phyloP scores from a whole-genome alignment of 1,140 invertebrate genomes.

The Eulimnadia texana region DNA sequence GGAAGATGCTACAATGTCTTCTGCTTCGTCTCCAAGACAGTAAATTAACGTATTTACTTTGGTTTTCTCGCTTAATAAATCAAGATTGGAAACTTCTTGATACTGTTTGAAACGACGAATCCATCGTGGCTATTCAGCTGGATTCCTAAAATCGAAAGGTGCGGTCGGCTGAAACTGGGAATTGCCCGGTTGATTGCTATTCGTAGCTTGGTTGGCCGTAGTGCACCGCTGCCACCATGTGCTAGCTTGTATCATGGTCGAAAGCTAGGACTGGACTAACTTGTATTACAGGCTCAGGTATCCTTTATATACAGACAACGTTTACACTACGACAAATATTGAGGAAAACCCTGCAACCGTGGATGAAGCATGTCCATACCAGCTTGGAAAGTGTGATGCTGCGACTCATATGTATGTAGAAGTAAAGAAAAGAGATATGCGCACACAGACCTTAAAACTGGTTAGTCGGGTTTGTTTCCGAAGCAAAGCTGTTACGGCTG shows the following conservation, averaged over 20 bases:
- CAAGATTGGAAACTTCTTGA: background rate
- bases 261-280: no score
- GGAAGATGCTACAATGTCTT: background rate
- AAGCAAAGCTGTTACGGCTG: background rate
- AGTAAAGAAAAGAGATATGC: background rate
- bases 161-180: background rate
- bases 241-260: no score
- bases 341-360: background rate
- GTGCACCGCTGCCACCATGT: no score
- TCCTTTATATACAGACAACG: no score
- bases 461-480: background rate
- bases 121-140: background rate
- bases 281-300: no score
- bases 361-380: background rate
- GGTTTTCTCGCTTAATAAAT: background rate
- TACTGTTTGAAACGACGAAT: background rate
- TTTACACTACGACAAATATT: no score
- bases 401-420: background rate
- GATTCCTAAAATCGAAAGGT: background rate
- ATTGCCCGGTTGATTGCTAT: background rate
- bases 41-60: background rate
- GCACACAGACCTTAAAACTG: background rate
- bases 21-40: background rate
- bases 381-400: background rate
- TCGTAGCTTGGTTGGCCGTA: background rate